Base-by-base conservation (phyloP, 2,888 invertebrate genomes). In the Zhuqinia jingwanae region DNA sequence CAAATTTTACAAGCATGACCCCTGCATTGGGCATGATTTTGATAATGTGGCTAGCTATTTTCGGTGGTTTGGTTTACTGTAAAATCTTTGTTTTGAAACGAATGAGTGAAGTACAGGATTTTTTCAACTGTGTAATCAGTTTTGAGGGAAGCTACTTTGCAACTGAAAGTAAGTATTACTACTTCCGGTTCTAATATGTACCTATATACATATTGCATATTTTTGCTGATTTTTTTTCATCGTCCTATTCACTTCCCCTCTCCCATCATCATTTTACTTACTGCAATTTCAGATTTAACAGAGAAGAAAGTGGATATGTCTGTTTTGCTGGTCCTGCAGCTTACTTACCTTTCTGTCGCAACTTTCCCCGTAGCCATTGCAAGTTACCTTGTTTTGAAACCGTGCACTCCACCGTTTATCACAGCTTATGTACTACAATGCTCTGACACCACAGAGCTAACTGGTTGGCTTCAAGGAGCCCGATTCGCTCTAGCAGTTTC, bases 111-210 rank as follows among this genome's bases (percentile, higher is more conserved):
- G 17, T 81, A 15, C 13, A n/a, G 10, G 60, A 70, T 1, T 70
- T 81, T 60, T 81, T 81, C 42, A 81, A 81, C 45, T 45, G 17
- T 1, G 25, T 81, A n/a, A 70, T 81, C n/a, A 6, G n/a, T 20
- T 81, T 81, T 47, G 81, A 81, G n/a, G 25, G 45, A 0, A 27
- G 45, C 0, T 81, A 81, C 45, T 81, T 81, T 60, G 58, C 60
- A 0, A 42, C 17, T 1, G n/a, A 77, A 42, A 17, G 77, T 77
- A 77, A 42, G 58, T 77, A 22, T 8, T 11, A 58, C 2, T 20
- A 13, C 15, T 50, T 50, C 3, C 36, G 8, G 36, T n/a, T n/a
- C n/a, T 36, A 36, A 36, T 6, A 36, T 36, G 8, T 36, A 36
- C 8, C 8, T 8, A 36, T 36, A 36, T 36, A 36, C 3, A 36